Conservation (phyloP, 2,888 invertebrate genomes). For the Belgica antarctica region DNA sequence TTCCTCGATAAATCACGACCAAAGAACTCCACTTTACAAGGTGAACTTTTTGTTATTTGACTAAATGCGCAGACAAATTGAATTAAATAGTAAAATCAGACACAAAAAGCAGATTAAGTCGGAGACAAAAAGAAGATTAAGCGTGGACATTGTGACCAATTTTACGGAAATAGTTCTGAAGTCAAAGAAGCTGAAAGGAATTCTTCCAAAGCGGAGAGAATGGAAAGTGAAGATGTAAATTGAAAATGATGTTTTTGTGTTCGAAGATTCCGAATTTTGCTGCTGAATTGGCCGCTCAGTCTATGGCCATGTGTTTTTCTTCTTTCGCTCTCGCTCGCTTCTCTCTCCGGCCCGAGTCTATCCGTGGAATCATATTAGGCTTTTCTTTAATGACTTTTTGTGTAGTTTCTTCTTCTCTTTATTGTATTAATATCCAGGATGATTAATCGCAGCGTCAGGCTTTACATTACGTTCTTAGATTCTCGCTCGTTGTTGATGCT, state of each 20-base stretch:
- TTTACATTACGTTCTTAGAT: slow-evolving; percentile 8
- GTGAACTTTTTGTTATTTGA: slow-evolving; percentile 11
- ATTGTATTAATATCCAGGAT: slow-evolving; percentile 6
- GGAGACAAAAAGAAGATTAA: slow-evolving; percentile 22
- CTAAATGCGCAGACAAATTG: not conserved
- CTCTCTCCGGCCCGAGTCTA: no score
- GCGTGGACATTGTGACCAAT: slow-evolving; percentile 15
- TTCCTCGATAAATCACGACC: no score
- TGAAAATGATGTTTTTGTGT: slow-evolving; percentile 21
- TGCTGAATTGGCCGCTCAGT: slow-evolving; percentile 11
- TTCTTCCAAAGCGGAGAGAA: not conserved
- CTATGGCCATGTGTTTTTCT: slow-evolving; percentile 18
- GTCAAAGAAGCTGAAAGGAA: not conserved
- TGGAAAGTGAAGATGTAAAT: slow-evolving; percentile 39
- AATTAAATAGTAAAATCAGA: not conserved
- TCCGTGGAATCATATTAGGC: slow-evolving; percentile 12
- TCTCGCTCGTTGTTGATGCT: not conserved
- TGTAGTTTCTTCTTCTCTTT: not conserved
- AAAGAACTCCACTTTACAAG: not conserved
- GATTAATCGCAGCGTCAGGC: slow-evolving; percentile 16
- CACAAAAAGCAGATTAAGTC: slow-evolving; percentile 1
- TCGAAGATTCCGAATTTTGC: slow-evolving; percentile 3
- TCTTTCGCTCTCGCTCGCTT: not conserved
- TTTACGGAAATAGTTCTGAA: slow-evolving; percentile 27
- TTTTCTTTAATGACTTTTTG: slow-evolving; percentile 21